Base-by-base conservation (phyloP, 1,140 invertebrate species). In the Propsilocerus akamusi region DNA sequence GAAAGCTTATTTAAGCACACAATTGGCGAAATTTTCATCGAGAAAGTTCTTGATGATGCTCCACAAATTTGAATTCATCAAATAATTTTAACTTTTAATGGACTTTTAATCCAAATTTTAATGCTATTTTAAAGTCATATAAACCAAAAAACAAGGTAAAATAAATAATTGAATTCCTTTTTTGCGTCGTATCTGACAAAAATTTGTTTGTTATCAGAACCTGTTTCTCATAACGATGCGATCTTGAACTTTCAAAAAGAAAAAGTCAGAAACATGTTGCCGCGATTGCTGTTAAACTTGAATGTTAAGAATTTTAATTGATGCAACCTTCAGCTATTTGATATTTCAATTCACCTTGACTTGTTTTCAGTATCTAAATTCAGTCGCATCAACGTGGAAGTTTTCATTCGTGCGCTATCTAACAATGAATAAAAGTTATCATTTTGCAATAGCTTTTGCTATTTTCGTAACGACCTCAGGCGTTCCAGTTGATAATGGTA, bases 1-100 rank as follows among this genome's bases (percentile, higher is more conserved):
- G 76, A 80, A 54, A 57, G 82, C 5, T 69, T 85, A 47, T 85
- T 85, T 62, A 72, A 75, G 50, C 75, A 78, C 46, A 80, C 78
- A 1, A 72, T 83, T 46, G 80, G 80, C 4, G 75, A 80, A 48
- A 74, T 81, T 17, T 73, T 77, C 25, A 76, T 84, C 25, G 79
- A 82, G 57, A 68, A 76, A 56, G 63, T 84, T 14, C 59, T 84
- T 24, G 72, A 72, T 17, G 80, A 82, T 56, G 73, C 81, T 20
- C 34, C 34, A 41, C 14, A 41, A 20, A 41, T 41, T 41, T 41
- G 22, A 37, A 37, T n/a, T 4, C 10, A 30, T 30, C n/a, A 30
- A 30, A 30, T 30, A 8, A 11, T 30, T n/a, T 3, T 30, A 11
- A n/a, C 2, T 30, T 30, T 6, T n/a, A n/a, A 30, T 30, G 28